Base-by-base conservation (phyloP, 2,888 invertebrate genomes). In the Limnephilus rhombicus region DNA sequence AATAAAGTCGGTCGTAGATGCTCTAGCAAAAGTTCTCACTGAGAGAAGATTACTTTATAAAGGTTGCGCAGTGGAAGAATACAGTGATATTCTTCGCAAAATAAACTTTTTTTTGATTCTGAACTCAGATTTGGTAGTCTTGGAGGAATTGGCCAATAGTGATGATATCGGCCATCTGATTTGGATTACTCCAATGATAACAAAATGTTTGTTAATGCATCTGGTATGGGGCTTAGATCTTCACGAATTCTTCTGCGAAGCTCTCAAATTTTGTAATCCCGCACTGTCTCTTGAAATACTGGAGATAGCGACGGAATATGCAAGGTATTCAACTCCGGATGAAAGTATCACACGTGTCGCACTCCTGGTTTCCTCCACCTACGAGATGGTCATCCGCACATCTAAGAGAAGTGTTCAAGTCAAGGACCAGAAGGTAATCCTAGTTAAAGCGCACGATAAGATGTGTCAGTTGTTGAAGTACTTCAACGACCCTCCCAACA, bases 161-260 rank as follows among this genome's bases (percentile, higher is more conserved):
- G 93, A 93, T 81, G 92, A 93, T 53, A 81, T 93, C 24, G 92
- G 92, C 24, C 93, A 93, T 91, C 53, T 93, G 15, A 89, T 93
- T 31, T 93, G 92, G 93, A 83, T 91, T 9, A 91, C 92, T 29
- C 93, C 93, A 0, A 85, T 89, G 13, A 91, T 93, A 88, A 24
- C 93, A 18, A 92, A 92, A 90, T 92, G 92, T 53, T 80, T 93
- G 41, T 81, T 93, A 29, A 90, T 93, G 24, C 88, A 92, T 34
- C 11, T 93, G 9, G 31, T 93, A 24, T 92, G 92, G 90, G 92
- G 87, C n/a, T 34, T 93, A 18, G 80, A 93, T 83, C 90, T 93
- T 24, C 86, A 91, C 80, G n/a, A 53, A 11, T 93, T 92, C 68
- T 93, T 88, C 34, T 93, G 92, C 49, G 93, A 93, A 90, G 90